These are phyloP conservation scores for Gallinago solitaria DNA, from an alignment of 2,797 vertebrate genomes.

Conservation along the genomic window DNA sequence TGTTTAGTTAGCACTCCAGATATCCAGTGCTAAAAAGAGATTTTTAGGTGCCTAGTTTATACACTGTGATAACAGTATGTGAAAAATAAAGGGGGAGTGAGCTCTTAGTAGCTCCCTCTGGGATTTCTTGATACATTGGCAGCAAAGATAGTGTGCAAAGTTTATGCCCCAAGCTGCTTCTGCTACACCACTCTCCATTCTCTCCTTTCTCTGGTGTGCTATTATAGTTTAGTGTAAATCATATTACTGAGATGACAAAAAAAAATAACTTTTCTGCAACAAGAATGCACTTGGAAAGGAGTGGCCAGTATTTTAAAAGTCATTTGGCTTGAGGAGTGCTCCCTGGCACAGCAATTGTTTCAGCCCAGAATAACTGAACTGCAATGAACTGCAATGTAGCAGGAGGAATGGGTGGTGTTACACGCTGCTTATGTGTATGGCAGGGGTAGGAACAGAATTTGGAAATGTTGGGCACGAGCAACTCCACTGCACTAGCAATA, in stretches of 20 bases:
- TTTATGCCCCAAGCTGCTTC: neutral
- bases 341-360: neutral
- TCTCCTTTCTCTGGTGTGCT: neutral
- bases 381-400: neutral
- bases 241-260: neutral
- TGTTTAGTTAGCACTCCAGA: neutral
- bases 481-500: neutral
- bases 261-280: neutral
- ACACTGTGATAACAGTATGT: neutral
- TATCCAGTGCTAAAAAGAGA: neutral
- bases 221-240: neutral
- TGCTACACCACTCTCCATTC: neutral
- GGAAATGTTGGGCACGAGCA: neutral
- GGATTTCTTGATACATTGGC: neutral
- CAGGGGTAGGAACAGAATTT: neutral
- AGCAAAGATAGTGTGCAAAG: neutral
- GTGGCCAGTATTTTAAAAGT: neutral
- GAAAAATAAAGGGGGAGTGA: neutral
- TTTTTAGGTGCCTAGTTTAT: neutral
- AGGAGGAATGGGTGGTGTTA: neutral
- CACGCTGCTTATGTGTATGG: neutral
- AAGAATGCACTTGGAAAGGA: neutral
- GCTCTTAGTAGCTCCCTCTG: neutral
- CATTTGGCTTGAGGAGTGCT: neutral
- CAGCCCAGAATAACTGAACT: neutral